Conservation (phyloP, 2,797 vertebrate genomes). For the Scleropages formosus region DNA sequence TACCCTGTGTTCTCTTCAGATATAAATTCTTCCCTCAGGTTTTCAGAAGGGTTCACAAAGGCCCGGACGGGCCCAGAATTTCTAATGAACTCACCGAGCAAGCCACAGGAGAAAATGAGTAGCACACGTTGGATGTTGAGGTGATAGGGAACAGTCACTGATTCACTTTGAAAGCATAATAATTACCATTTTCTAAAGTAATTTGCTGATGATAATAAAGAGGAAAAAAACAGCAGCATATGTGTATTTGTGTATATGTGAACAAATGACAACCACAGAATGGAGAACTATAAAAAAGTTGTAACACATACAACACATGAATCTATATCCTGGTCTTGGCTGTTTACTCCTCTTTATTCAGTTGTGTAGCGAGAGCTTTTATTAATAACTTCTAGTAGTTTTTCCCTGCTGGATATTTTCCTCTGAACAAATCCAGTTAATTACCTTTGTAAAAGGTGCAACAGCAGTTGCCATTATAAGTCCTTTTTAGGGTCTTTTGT, state of each 20-base stretch:
- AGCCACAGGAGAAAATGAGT: not conserved
- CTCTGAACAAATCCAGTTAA: no score
- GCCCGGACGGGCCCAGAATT: conserved; percentile 25
- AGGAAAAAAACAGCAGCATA: no score
- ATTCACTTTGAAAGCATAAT: not conserved
- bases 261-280: conserved; percentile 24
- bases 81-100: not conserved
- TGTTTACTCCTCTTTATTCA: no score
- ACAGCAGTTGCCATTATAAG: no score
- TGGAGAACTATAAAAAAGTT: conserved; percentile 66
- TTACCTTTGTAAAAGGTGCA: no score
- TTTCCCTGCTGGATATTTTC: no score
- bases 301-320: not conserved
- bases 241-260: not conserved
- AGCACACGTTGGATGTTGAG: not conserved
- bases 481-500: no score
- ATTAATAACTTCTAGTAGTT: no score
- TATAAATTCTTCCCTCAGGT: conserved; percentile 35
- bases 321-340: no score
- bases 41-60: conserved; percentile 34
- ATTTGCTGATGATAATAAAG: not conserved
- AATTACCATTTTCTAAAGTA: not conserved
- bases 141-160: not conserved
- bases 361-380: no score
- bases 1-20: conserved; percentile 34